These are phyloP conservation scores for Labeo calbasu DNA, from an alignment of 2,797 vertebrate species.

Conservation along the genomic window DNA sequence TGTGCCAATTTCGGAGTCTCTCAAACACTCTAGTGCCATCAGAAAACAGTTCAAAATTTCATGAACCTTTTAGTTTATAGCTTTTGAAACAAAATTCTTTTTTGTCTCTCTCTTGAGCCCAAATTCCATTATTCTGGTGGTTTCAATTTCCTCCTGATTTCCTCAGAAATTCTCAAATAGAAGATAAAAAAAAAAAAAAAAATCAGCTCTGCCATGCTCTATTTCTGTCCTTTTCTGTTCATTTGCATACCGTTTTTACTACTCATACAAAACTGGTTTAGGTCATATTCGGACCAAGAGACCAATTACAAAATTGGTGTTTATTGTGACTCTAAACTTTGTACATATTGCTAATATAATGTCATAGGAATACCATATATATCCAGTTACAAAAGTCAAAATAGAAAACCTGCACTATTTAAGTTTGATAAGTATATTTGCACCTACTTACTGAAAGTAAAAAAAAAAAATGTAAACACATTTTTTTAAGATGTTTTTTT, in stretches of 20 bases:
- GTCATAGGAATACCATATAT: neutral
- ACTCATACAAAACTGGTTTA: neutral
- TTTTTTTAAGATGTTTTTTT: neutral
- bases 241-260: neutral
- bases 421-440: neutral
- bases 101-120: neutral
- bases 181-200: no score
- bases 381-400: neutral
- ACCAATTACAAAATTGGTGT: neutral
- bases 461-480: neutral
- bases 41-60: neutral
- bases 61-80: neutral
- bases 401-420: neutral
- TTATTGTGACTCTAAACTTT: neutral
- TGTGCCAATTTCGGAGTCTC: neutral
- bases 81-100: neutral
- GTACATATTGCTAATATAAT: neutral
- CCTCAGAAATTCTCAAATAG: neutral
- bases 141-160: neutral
- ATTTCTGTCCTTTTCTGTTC: neutral
- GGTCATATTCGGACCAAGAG: neutral
- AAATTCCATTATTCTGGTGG: neutral
- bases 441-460: neutral
- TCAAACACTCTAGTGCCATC: neutral
- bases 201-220: no score